Conservation (phyloP, 2,797 vertebrate species). For the Bradypodion pumilum region DNA sequence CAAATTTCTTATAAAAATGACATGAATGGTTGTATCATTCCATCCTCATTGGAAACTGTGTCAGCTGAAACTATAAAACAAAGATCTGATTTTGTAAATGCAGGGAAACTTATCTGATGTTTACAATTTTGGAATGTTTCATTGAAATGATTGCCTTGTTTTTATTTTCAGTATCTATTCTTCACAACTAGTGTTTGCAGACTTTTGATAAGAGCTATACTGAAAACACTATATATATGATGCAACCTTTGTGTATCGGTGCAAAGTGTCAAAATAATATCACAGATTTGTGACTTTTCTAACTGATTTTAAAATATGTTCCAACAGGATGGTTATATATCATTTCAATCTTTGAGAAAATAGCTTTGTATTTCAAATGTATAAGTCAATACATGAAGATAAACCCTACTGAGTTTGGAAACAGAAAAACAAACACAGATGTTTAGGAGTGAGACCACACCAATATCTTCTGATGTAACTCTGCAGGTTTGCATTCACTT, state of each 20-base stretch:
- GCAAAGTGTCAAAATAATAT: constrained; percentile 44
- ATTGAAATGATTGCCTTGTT: not conserved
- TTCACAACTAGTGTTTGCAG: constrained; percentile 25
- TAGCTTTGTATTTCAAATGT: constrained; percentile 43
- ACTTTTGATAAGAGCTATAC: not conserved
- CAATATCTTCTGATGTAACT: not conserved
- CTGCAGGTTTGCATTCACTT: not conserved
- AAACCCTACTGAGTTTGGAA: constrained; percentile 18
- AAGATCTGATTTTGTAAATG: not conserved
- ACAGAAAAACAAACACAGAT: not conserved
- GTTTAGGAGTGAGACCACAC: not conserved
- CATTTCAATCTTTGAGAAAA: constrained; percentile 51
- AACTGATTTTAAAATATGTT: constrained; percentile 55
- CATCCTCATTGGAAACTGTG: not conserved
- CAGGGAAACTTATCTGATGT: not conserved
- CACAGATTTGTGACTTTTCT: constrained; percentile 47
- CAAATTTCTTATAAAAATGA: not conserved
- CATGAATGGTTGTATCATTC: no score
- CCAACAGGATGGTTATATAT: constrained; percentile 22
- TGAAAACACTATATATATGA: constrained; percentile 35
- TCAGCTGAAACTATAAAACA: not conserved
- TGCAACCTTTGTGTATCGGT: constrained; percentile 33
- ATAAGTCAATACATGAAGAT: not conserved
- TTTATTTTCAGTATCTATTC: constrained; percentile 17
- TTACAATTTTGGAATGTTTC: not conserved